These are phyloP conservation scores for Arvicola amphibius DNA, from an alignment of 2,797 vertebrate species.

Conservation along the genomic window DNA sequence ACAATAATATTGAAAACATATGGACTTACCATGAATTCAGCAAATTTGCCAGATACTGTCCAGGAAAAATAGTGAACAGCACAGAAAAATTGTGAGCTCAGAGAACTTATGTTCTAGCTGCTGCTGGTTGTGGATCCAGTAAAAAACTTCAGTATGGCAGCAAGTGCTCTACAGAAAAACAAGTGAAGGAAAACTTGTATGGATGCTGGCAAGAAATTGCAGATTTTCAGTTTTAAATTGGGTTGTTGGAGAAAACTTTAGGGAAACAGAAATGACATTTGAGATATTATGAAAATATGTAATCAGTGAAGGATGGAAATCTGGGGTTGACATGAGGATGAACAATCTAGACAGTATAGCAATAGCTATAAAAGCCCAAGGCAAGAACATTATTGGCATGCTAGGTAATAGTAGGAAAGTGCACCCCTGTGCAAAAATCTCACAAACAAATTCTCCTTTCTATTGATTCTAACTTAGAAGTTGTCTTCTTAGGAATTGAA, in stretches of 20 bases:
- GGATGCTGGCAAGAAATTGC: neutral
- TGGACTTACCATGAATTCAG: neutral
- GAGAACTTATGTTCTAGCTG: neutral
- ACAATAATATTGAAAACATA: conserved; percentile 2
- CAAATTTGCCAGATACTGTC: neutral
- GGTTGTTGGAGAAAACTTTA: neutral
- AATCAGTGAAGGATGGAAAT: neutral
- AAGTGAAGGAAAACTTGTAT: neutral
- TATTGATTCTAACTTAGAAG: neutral
- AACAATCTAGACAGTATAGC: neutral
- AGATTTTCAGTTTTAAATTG: neutral
- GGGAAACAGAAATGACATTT: neutral
- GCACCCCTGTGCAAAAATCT: neutral
- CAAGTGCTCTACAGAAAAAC: neutral
- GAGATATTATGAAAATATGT: neutral
- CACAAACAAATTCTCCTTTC: neutral
- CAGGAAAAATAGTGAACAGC: neutral
- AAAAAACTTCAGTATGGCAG: neutral
- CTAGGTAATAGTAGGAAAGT: too few species aligned
- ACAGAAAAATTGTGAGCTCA: neutral
- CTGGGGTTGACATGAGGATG: neutral
- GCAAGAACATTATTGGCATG: too few species aligned
- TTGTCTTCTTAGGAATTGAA: neutral
- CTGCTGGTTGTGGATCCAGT: neutral
- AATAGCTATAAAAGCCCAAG: neutral